A percentile compares a stretch with the other conserved stretches of the same genome.
Evolutionary conservation across 2,113 vertebrate species (phyloP).

Genomic region (Panurus biarmicus): DNA sequence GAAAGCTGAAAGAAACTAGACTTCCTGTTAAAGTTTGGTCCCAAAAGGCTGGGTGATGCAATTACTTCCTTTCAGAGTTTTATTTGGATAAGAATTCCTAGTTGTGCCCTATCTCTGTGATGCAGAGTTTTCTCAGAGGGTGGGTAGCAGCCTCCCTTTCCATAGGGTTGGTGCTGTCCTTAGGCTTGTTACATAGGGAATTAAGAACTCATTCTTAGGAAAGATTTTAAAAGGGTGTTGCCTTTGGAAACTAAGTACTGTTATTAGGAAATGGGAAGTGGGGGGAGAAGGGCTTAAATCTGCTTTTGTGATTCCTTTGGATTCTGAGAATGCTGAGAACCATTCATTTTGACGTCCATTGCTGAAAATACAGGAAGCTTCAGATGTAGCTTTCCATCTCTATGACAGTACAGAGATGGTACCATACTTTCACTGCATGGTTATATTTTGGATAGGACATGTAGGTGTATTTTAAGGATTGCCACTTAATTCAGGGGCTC

Average conservation of each 20-base stretch:
- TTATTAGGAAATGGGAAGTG: not conserved
- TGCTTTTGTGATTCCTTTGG: not conserved
- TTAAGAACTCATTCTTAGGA: not conserved
- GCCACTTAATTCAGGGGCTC: not conserved
- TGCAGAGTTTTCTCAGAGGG: not conserved
- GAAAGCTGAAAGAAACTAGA: not conserved
- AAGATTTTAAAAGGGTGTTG: not conserved
- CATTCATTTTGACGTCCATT: not conserved
- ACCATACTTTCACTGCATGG: not conserved
- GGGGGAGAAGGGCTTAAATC: fast-evolving
- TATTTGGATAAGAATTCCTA: not conserved
- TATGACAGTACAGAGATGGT: not conserved
- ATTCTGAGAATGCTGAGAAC: not conserved
- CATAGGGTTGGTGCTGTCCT: not conserved
- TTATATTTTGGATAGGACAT: not conserved
- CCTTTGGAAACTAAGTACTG: not conserved
- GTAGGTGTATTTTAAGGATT: not conserved
- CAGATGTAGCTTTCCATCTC: not conserved
- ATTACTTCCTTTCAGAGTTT: not conserved
- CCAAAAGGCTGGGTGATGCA: not conserved
- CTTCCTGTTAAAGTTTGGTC: not conserved
- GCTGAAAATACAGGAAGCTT: not conserved
- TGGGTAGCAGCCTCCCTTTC: not conserved
- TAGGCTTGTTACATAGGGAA: not conserved
- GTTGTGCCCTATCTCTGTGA: not conserved